Evolutionary conservation across 2,797 vertebrate genomes (phyloP), one percentile per base, ranked within the genome.

Genomic region (Spea hammondii): DNA sequence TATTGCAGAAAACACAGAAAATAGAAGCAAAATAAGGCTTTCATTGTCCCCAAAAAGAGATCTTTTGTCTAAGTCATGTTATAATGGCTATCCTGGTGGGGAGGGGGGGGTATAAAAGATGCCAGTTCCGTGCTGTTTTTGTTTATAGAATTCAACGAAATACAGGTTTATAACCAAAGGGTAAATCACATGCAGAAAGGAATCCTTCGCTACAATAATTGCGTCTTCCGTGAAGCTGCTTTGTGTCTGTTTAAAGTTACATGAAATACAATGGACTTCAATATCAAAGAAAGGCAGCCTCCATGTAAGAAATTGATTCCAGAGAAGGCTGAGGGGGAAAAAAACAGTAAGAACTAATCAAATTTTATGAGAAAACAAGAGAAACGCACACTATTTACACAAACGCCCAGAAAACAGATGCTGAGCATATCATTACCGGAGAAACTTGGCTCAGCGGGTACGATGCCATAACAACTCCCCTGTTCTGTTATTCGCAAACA

Each of bases 211-310:
- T 85, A 88, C 80, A 79, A 78, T 83, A 59, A 86, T 87, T 86
- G 87, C 86, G 83, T 86, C 83, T 86, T 86, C 83, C 83, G 54
- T 80, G 80, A 83, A 85, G 82, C 74, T 53, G 17, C 67, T 11
- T 10, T 49, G 5, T 0, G 59, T 83, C 86, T 90, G 85, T 87
- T 88, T 89, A 90, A 89, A 88, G 87, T 89, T 90, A 89, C 82
- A 80, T 77, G 85, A 87, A 87, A 85, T 0, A 79, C 0, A 79
- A 85, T 54, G 65, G 72, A 74, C 79, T 89, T 88, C 74, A 88
- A 90, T 91, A 88, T 89, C 83, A 87, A 88, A 90, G 85, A 72
- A 83, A 14, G 79, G 85, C 80, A 84, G 82, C 79, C 69, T 82
- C 77, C 85, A 83, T 85, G 85, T 85, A 86, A 86, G 74, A 86